Evolutionary conservation across 2,113 vertebrate species (phyloP), one percentile per base, ranked within the genome.

Genomic region (Psettodes erumei): DNA sequence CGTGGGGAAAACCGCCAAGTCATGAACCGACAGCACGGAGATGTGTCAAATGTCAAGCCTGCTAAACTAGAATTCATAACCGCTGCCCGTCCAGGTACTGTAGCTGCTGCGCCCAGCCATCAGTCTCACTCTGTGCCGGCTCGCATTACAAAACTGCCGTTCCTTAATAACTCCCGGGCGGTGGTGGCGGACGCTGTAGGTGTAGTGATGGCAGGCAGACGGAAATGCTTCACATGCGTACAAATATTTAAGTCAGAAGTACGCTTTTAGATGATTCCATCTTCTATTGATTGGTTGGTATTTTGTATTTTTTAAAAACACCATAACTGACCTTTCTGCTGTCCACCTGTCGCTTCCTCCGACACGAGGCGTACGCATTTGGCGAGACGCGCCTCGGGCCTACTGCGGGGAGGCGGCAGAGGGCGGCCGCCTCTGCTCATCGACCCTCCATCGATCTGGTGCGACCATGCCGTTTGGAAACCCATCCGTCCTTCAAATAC

Each of bases 121-220:
- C 73, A 70, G 27, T 77, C 60, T 77, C 50, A 70, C 65, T 70
- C 70, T 79, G 23, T 43, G 70, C 48, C 50, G 59, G n/a, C 43
- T 62, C 51, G 56, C 21, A 67, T 51, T 66, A 74, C 47, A 61
- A 76, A 79, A 61, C 45, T 67, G 25, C 56, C 53, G 45, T 51
- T 21, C 4, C 35, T 70, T 38, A 66, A 58, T 50, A 30, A 68
- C 47, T 53, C 56, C 32, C 21, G 32, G 68, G 56, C 51, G 56
- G 25, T 35, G 40, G 53, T 9, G 30, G 43, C 30, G 42, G 61
- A 72, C 35, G 13, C 55, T 55, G 47, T 21, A 35, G 5, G 11
- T 58, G 45, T 9, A 23, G 5, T 59, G 32, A 62, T 25, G 19
- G 13, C 15, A n/a, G 28, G 3, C 7, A 13, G 19, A 28, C 4